Base-by-base conservation (phyloP, 2,888 invertebrate species). In the Tortricodes alternella region DNA sequence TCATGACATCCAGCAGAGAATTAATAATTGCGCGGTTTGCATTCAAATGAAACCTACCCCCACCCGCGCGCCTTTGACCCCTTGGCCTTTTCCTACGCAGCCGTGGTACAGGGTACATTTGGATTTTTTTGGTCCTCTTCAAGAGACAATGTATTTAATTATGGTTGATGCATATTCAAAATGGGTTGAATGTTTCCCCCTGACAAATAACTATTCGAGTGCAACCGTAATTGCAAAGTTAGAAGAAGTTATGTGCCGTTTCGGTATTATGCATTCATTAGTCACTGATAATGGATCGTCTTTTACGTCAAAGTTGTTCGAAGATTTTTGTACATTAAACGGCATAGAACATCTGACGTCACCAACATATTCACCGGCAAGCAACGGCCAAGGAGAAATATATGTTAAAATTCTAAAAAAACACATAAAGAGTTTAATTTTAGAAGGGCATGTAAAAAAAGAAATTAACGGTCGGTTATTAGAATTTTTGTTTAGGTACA, bases 241-340 rank as follows among this genome's bases (percentile, higher is more conserved):
- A 11, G 24, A n/a, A 16, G 27, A 43, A 8, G 24, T 43, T 15
- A 43, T 43, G 43, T 43, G 24, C 9, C 9, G 43, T 1, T 43
- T 43, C n/a, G 43, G 43, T 0, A 9, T 43, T 3, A 9, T 18
- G 3, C 24, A 43, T 2, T 7, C 8, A 9, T 7, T 43, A 16
- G 24, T 24, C 7, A 27, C 18, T 15, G 43, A 43, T 18, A 43
- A 43, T 43, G 43, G 43, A n/a, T 27, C 43, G n/a, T 24, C 9
- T 8, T 43, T 27, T 15, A 6, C 16, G 8, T 24, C 43, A 7
- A 9, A 9, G 8, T 11, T 27, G 15, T 43, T 43, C 27, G 9
- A 43, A 27, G 3, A 15, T 1, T 27, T 43, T 27, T 27, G 43
- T 16, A 11, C 9, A 2, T 15, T 15, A 16, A 43, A 27, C 8